These are phyloP conservation scores for Strigops habroptila DNA, from an alignment of 2,113 vertebrate species.

Conservation along the genomic window DNA sequence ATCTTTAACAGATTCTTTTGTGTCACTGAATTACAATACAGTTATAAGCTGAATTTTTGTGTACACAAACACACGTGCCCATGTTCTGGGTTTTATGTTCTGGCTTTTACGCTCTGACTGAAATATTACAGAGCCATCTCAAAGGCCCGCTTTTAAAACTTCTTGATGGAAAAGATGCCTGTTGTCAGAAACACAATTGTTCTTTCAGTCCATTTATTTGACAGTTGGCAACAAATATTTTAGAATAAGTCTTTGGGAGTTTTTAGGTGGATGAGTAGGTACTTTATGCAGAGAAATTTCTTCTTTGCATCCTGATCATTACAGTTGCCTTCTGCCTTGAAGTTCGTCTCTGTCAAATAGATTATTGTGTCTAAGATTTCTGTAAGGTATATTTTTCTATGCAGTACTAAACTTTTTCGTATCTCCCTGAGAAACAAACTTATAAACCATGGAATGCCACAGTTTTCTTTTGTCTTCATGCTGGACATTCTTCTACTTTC, in stretches of 20 bases:
- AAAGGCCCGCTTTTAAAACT: neutral
- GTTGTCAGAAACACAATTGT: neutral
- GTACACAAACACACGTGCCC: rapidly evolving
- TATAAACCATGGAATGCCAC: neutral
- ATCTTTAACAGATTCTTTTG: neutral
- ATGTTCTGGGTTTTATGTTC: neutral
- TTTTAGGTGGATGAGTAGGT: neutral
- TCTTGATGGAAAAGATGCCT: neutral
- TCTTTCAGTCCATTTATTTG: neutral
- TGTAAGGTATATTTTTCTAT: neutral
- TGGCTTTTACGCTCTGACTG: neutral
- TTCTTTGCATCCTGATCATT: neutral
- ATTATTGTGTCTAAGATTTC: neutral
- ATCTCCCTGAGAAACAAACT: neutral
- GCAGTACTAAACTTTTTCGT: neutral
- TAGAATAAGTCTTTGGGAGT: neutral
- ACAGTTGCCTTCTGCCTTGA: neutral
- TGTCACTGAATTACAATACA: neutral
- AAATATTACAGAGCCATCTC: neutral
- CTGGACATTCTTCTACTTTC: neutral
- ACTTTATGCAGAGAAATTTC: neutral
- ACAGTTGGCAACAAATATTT: neutral
- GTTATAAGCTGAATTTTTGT: neutral
- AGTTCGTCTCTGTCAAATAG: neutral
- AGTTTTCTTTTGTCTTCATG: neutral